Base-by-base conservation (phyloP, 1,140 invertebrate genomes). In the Drosophila guanche region DNA sequence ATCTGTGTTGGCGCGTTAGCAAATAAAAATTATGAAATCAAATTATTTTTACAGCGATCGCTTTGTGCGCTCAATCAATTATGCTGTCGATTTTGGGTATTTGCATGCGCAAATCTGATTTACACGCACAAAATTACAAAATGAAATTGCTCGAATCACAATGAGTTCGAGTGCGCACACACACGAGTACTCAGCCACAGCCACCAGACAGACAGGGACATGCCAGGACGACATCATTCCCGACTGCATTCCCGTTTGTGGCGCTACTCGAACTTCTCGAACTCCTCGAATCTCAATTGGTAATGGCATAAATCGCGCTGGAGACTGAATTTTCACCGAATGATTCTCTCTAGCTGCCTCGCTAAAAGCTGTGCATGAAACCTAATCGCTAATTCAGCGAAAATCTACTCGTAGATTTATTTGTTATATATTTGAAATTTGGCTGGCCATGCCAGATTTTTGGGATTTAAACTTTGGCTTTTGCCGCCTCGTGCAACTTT, bases 111-210 rank as follows among this genome's bases (percentile, higher is more conserved):
- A 86, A 88, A 86, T 86, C 77, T 86, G 81, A 86, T 86, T 86
- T 88, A 88, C 78, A 86, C 77, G 81, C 81, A 77, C 83, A 86
- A 81, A 88, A 86, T 86, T n/a, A n/a, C n/a, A n/a, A n/a, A n/a
- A 88, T 88, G 81, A 81, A 86, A 86, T 86, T 86, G 81, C 78
- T 88, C 81, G 81, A 88, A 88, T 88, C 83, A 20, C 81, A 81
- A 88, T 74, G 69, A 81, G 74, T 69, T 83, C 45, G 58, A 61
- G 47, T 58, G 65, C 81, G 63, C 50, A 52, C 56, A 43, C 60
- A 20, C 58, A 56, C 43, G 41, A 20, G 16, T 23, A 37, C 23
- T 43, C 20, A 65, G n/a, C 14, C 41, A 41, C 14, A 43, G n/a
- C 16, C 16, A 7, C 57, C 27, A 12, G 16, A 20, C 29, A 67